Base-by-base conservation (phyloP, 2,113 vertebrate species). In the Catharus minimus region DNA sequence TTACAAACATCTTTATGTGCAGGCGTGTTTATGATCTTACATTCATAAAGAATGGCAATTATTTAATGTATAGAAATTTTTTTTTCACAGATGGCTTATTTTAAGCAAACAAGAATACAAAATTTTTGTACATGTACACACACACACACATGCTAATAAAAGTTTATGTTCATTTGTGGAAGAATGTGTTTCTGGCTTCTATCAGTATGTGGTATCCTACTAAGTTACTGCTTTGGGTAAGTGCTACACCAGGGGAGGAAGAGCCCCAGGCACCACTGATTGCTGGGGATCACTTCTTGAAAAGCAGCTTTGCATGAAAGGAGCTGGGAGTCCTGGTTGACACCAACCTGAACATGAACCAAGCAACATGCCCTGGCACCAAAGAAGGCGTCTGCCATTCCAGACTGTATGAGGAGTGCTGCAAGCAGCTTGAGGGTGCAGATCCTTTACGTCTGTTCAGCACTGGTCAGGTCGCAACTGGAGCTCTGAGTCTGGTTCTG, bases 341-440 rank as follows among this genome's bases (percentile, higher is more conserved):
- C 28, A 36, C 21, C 24, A 36, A 4, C 6, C 13, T 10, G 28
- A 20, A 15, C 3, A 3, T 0, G 3, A 67, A 13, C 32, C 20
- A 21, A 13, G 33, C 10, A 43, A 7, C 1, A 3, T 4, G 12
- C 9, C 17, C 23, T 76, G 56, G 10, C 10, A 26, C 13, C 36
- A 26, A 24, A 43, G 26, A 41, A 28, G 20, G 5, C 0, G 3
- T 32, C 22, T 4, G 6, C 5, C 9, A 5, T 27, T 32, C 24
- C 1, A 1, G 8, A 11, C 15, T 69, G 19, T 33, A 6, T 21
- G 21, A 65, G 27, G 10, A 30, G 18, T 12, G 23, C 11, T 49
- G 33, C 17, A 46, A 61, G 10, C 8, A 53, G 9, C 19, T 7
- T 0, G 0, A 82, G 23, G 2, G 6, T 10, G 9, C 4, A 44